Percentiles rank a stretch among this genome's conserved stretches.
Conservation (phyloP, 2,888 invertebrate species). For the Sicus ferrugineus region DNA sequence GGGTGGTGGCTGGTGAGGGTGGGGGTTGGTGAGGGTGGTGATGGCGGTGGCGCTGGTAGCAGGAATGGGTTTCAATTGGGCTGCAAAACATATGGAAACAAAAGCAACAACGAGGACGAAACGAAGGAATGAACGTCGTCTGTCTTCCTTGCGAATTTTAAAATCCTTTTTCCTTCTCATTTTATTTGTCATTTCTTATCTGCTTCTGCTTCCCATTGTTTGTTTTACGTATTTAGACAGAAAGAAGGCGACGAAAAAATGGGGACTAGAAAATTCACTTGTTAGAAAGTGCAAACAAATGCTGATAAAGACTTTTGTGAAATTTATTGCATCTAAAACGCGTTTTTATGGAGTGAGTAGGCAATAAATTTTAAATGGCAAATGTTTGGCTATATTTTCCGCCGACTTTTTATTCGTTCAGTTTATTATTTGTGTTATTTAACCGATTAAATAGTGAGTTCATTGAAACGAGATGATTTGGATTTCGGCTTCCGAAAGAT, state of each 20-base stretch:
- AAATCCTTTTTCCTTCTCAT: slow-evolving; percentile 5
- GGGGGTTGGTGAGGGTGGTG: neutral
- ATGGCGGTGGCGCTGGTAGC: neutral
- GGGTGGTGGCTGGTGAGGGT: neutral
- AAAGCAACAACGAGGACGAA: neutral
- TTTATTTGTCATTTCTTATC: slow-evolving; percentile 23
- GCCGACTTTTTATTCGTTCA: neutral
- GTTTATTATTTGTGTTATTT: slow-evolving; percentile 16
- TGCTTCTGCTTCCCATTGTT: slow-evolving; percentile 22
- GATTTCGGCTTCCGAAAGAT: too few relatives aligned
- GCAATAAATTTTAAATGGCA: slow-evolving; percentile 47
- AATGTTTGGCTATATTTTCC: slow-evolving; percentile 33
- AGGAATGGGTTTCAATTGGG: neutral
- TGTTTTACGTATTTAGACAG: slow-evolving; percentile 5
- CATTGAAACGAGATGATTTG: neutral
- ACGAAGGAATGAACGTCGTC: neutral
- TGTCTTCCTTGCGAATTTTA: slow-evolving; percentile 20
- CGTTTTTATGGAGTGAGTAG: slow-evolving; percentile 35
- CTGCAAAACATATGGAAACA: slow-evolving; percentile 23
- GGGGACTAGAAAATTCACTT: neutral
- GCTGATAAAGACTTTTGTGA: slow-evolving; percentile 41
- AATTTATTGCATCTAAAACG: slow-evolving; percentile 46
- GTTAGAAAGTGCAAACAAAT: slow-evolving; percentile 56
- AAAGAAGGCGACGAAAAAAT: neutral
- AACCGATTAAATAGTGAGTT: slow-evolving; percentile 4